These are phyloP conservation scores for Euplagia quadripunctaria DNA, from an alignment of 2,888 invertebrate genomes.

Conservation along the genomic window DNA sequence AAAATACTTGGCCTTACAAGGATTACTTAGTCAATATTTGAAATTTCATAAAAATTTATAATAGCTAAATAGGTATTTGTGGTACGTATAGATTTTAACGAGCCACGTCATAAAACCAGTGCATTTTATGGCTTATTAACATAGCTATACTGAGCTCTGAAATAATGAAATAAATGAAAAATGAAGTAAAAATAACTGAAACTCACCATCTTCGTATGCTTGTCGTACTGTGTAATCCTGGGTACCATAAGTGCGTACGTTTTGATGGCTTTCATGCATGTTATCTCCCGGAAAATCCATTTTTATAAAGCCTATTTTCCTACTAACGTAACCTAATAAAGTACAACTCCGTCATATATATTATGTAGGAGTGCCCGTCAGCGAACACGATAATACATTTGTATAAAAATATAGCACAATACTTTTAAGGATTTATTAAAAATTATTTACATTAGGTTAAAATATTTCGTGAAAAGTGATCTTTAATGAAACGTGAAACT, in stretches of 20 bases:
- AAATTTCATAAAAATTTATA: not conserved
- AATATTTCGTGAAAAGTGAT: not conserved
- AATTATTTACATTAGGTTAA: too few relatives aligned
- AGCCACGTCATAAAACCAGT: constrained; percentile 13
- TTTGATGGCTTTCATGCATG: constrained; percentile 60
- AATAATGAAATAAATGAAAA: not conserved
- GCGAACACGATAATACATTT: too few relatives aligned
- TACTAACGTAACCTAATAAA: constrained; percentile 64
- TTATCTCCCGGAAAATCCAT: constrained; percentile 76
- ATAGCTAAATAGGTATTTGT: not conserved
- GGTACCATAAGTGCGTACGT: constrained; percentile 53
- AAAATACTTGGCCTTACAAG: not conserved
- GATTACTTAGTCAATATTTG: not conserved
- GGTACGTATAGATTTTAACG: not conserved
- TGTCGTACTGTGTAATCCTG: constrained; percentile 63
- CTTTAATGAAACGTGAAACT: constrained; percentile 43
- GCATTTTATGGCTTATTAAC: not conserved
- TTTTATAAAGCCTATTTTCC: constrained; percentile 53
- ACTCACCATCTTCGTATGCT: constrained; percentile 75
- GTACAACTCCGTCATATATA: constrained; percentile 30
- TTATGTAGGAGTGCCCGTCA: not conserved
- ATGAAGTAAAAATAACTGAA: constrained; percentile 21
- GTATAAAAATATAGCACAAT: too few relatives aligned
- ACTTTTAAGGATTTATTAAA: too few relatives aligned
- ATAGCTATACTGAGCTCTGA: not conserved